phyloP scores from a whole-genome alignment of 2,888 invertebrate species.

The Cantharis rufa region DNA sequence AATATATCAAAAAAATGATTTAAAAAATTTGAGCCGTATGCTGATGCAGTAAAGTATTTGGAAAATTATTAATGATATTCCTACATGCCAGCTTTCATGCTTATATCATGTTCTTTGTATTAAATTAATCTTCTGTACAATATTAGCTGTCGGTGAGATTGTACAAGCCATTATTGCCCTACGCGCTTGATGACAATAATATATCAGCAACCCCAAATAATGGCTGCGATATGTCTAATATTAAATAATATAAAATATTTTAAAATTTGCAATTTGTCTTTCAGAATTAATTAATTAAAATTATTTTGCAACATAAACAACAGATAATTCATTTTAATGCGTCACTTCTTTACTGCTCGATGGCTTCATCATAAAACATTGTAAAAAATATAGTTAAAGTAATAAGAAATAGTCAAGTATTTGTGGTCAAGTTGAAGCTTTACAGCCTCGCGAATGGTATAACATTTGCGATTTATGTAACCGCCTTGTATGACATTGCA shows the following conservation, averaged over 20 bases:
- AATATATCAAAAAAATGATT: background rate
- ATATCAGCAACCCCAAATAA: conserved; percentile 49
- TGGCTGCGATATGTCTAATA: conserved; percentile 48
- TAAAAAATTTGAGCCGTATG: background rate
- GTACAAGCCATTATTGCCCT: conserved; percentile 40
- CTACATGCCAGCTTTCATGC: conserved; percentile 29
- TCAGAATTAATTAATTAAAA: conserved; percentile 12
- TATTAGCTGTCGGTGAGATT: conserved; percentile 45
- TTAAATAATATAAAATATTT: conserved; percentile 46
- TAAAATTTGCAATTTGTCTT: conserved; percentile 25
- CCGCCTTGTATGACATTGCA: conserved; percentile 30
- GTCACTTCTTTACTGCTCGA: background rate
- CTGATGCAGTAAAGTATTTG: background rate
- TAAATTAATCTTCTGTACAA: conserved; percentile 46
- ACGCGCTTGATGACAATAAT: conserved; percentile 46
- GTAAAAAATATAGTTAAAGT: background rate
- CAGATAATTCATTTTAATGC: background rate
- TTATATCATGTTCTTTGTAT: conserved; percentile 40
- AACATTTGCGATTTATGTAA: conserved; percentile 31
- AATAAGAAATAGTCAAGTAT: background rate
- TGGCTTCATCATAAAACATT: background rate
- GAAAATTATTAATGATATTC: conserved; percentile 21
- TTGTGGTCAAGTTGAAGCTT: conserved; percentile 29
- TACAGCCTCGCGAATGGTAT: conserved; percentile 21
- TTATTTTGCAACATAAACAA: background rate